A percentile compares a stretch with the other conserved stretches of the same genome.
phyloP scores from a whole-genome alignment of 2,888 invertebrate genomes.

The Trilocha varians region DNA sequence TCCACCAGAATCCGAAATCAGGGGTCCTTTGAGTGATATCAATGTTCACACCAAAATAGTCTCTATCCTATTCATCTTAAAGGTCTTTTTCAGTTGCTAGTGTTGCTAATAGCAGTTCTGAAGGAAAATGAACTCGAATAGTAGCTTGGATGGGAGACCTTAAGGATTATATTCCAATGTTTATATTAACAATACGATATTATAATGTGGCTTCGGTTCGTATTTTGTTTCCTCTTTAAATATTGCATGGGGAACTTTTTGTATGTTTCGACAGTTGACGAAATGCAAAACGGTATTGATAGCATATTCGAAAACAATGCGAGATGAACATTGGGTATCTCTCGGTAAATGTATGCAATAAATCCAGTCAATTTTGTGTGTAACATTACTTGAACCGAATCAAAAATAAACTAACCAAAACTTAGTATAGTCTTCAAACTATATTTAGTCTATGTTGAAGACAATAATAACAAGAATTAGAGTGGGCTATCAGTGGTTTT shows the following conservation, averaged over 20 bases:
- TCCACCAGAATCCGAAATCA: slow-evolving; percentile 67
- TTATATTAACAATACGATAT: neutral
- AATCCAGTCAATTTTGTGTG: too few species aligned
- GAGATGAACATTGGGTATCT: too few species aligned
- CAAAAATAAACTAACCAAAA: too few species aligned
- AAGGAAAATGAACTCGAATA: neutral
- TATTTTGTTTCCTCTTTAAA: neutral
- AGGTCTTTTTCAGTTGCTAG: neutral
- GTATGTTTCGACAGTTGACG: neutral
- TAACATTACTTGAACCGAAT: too few species aligned
- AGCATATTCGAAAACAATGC: too few species aligned
- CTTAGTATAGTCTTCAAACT: too few species aligned
- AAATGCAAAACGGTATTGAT: neutral
- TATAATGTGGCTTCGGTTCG: neutral
- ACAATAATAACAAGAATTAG: too few species aligned
- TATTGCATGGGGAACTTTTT: neutral
- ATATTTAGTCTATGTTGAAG: too few species aligned
- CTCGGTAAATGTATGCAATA: too few species aligned
- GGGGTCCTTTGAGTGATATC: slow-evolving; percentile 71
- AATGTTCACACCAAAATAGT: slow-evolving; percentile 32
- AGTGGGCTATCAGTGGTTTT: too few species aligned
- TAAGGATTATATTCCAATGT: neutral
- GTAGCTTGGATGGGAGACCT: neutral
- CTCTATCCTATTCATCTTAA: neutral
- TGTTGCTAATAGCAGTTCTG: neutral